These are phyloP conservation scores for Baronia brevicornis DNA, from an alignment of 2,888 invertebrate species.

Conservation along the genomic window DNA sequence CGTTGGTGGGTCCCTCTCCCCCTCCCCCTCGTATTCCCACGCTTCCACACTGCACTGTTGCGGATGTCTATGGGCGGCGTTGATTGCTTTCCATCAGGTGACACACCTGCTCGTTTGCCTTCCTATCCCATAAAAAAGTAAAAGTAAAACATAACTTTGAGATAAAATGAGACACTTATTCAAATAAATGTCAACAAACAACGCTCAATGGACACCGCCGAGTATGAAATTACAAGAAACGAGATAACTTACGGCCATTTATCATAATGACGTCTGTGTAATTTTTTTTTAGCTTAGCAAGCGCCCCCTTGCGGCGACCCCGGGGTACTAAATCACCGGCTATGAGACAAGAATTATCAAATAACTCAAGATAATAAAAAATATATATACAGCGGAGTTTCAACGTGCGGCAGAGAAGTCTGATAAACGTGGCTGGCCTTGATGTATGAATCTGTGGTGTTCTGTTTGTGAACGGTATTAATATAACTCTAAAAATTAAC, in stretches of 20 bases:
- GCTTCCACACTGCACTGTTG: no score
- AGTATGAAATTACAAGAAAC: slow-evolving; percentile 41
- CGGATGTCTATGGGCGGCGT: no score
- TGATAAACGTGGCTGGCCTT: slow-evolving; percentile 8
- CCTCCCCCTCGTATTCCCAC: no score
- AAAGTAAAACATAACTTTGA: no score
- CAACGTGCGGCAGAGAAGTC: slow-evolving; percentile 18
- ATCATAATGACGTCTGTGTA: slow-evolving; percentile 51
- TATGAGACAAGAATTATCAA: slow-evolving; percentile 61
- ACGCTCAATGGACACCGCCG: slow-evolving; percentile 22
- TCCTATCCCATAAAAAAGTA: no score
- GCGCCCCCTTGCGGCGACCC: slow-evolving; percentile 46
- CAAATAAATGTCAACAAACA: slow-evolving; percentile 12
- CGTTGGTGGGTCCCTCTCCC: no score
- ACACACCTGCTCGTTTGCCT: no score
- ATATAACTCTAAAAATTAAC: no score
- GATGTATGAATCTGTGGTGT: no score
- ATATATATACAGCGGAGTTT: slow-evolving; percentile 30
- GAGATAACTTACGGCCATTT: slow-evolving; percentile 46
- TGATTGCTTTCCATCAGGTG: no score
- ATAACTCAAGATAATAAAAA: slow-evolving; percentile 62
- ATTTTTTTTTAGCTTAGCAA: slow-evolving; percentile 39
- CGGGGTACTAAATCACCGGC: slow-evolving; percentile 52
- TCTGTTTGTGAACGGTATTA: no score
- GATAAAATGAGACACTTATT: slow-evolving; percentile 15